These are phyloP conservation scores for Drosophila aff. DNA, from an alignment of 1,140 invertebrate genomes.

Conservation along the genomic window DNA sequence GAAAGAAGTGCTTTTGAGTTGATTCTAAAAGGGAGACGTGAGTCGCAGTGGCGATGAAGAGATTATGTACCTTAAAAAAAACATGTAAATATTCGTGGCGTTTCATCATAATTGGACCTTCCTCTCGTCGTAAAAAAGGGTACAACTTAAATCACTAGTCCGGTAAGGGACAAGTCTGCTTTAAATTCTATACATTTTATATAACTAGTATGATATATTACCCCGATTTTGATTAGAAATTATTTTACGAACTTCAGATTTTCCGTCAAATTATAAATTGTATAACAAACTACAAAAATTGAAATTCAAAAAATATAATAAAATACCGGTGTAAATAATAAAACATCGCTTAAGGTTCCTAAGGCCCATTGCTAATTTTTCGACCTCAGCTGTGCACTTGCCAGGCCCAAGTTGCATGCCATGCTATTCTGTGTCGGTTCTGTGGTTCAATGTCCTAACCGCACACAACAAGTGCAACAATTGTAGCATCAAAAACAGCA, in stretches of 20 bases:
- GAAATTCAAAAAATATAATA: background rate
- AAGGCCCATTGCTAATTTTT: constrained; percentile 1
- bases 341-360: background rate
- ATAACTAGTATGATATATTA: too few species aligned
- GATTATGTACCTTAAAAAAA: background rate
- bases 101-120: too few species aligned
- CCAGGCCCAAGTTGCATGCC: constrained; percentile 35
- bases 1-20: constrained; percentile 18
- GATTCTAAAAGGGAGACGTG: constrained; percentile 10
- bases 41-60: background rate
- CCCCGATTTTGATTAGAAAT: too few species aligned
- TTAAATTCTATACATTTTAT: too few species aligned
- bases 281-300: too few species aligned
- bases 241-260: too few species aligned
- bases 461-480: constrained; percentile 76
- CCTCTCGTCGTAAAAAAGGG: too few species aligned
- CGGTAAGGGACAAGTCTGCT: too few species aligned
- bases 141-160: too few species aligned
- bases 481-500: constrained; percentile 47
- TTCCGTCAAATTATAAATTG: background rate
- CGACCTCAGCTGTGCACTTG: constrained; percentile 15
- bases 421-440: constrained; percentile 38
- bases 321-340: background rate
- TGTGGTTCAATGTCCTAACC: constrained; percentile 75
- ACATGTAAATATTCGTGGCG: background rate